phyloP scores from a whole-genome alignment of 2,113 vertebrate species.

The Gallinago paraguaiae region DNA sequence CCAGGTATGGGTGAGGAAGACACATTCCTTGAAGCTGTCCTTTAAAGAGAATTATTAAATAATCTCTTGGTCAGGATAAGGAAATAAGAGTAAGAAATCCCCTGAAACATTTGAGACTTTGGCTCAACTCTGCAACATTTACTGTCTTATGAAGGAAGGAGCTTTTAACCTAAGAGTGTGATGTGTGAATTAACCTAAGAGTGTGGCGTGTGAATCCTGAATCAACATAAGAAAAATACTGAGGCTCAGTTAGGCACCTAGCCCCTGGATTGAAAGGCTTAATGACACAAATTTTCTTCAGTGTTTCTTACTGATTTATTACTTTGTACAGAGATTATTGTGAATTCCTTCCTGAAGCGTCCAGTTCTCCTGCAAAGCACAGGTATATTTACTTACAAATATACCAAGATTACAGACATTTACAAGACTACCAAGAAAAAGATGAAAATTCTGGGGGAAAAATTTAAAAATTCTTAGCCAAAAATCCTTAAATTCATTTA shows the following conservation, averaged over 20 bases:
- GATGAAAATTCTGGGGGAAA: neutral
- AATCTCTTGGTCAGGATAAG: neutral
- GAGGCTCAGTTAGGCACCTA: neutral
- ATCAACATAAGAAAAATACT: neutral
- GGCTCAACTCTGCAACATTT: neutral
- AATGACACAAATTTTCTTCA: neutral
- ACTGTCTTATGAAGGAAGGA: neutral
- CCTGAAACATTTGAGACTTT: neutral
- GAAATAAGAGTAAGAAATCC: neutral
- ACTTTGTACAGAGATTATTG: neutral
- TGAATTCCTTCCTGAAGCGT: neutral
- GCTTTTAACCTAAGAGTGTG: neutral
- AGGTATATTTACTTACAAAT: neutral
- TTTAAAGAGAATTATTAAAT: neutral
- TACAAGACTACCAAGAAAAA: neutral
- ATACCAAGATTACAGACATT: neutral
- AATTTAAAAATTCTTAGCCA: neutral
- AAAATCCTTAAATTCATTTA: neutral
- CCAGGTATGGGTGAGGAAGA: neutral
- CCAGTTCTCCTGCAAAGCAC: neutral
- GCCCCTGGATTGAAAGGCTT: neutral
- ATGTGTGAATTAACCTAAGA: neutral
- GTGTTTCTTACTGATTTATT: neutral
- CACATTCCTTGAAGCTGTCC: neutral
- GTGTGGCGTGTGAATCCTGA: neutral